Conservation (phyloP, 2,888 invertebrate species). For the Zaprionus lineosus region DNA sequence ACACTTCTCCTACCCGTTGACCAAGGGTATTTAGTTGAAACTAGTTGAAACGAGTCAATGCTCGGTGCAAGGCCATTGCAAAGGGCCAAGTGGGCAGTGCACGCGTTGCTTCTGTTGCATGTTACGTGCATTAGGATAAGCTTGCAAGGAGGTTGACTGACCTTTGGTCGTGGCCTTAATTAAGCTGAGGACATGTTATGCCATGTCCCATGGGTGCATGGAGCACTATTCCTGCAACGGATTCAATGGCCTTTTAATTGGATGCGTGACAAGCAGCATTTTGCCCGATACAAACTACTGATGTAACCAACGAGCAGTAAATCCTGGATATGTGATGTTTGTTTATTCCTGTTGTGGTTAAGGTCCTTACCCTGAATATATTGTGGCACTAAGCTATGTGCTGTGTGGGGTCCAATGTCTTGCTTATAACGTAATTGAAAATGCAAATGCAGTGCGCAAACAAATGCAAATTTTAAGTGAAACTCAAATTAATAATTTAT, state of each 20-base stretch:
- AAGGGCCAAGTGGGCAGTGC: not conserved
- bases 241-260: conserved; percentile 64
- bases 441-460: conserved; percentile 1
- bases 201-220: conserved; percentile 8
- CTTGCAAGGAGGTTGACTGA: conserved; percentile 27
- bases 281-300: not conserved
- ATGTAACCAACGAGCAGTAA: conserved; percentile 34
- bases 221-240: conserved; percentile 4
- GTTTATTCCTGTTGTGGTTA: not conserved
- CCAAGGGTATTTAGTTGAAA: not conserved
- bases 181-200: conserved; percentile 50
- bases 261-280: conserved; percentile 2
- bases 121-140: conserved; percentile 52
- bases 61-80: conserved; percentile 25
- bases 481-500: conserved; percentile 26
- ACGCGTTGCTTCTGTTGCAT: conserved; percentile 1
- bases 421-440: conserved; percentile 41
- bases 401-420: conserved; percentile 18
- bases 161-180: conserved; percentile 26
- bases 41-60: conserved; percentile 18
- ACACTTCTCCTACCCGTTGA: too few relatives aligned
- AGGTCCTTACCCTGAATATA: conserved; percentile 61
- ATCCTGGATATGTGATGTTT: conserved; percentile 12
- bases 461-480: conserved; percentile 1
- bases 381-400: too few relatives aligned